Conservation (phyloP, 1,140 invertebrate genomes). For the Bathynomus jamesi region DNA sequence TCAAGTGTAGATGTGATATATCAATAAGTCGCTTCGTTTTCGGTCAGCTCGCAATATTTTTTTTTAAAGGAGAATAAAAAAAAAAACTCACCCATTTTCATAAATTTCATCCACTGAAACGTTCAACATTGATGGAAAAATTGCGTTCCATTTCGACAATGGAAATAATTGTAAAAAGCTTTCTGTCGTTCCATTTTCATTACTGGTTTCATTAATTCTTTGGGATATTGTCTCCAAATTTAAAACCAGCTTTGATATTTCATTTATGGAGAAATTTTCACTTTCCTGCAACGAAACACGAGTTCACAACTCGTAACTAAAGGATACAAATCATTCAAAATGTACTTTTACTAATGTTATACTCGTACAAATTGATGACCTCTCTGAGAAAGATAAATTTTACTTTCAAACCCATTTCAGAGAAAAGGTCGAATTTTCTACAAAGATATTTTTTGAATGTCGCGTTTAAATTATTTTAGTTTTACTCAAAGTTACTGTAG, state of each 20-base stretch:
- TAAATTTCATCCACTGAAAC: neutral
- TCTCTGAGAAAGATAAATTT: too few species aligned
- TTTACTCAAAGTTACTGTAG: neutral
- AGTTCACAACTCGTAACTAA: too few species aligned
- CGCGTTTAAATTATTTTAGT: neutral
- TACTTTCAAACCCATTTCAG: too few species aligned
- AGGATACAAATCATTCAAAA: too few species aligned
- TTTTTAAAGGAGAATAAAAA: neutral
- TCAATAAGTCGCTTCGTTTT: too few species aligned
- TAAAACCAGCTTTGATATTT: neutral
- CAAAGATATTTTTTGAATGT: neutral
- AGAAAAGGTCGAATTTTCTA: too few species aligned
- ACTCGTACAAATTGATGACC: too few species aligned
- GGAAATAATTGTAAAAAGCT: neutral
- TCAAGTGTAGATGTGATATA: too few species aligned
- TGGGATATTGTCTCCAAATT: too few species aligned
- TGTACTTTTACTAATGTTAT: too few species aligned
- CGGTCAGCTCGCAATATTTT: too few species aligned
- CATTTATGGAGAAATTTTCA: neutral
- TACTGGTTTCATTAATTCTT: too few species aligned
- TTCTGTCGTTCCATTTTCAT: neutral
- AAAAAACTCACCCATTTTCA: neutral
- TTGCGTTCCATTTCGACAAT: neutral
- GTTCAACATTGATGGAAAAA: neutral
- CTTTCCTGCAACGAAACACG: neutral